These are phyloP conservation scores for Pelagia noctiluca DNA, from an alignment of 30 jellyfish, hydroid and myxozoan species.

Conservation along the genomic window DNA sequence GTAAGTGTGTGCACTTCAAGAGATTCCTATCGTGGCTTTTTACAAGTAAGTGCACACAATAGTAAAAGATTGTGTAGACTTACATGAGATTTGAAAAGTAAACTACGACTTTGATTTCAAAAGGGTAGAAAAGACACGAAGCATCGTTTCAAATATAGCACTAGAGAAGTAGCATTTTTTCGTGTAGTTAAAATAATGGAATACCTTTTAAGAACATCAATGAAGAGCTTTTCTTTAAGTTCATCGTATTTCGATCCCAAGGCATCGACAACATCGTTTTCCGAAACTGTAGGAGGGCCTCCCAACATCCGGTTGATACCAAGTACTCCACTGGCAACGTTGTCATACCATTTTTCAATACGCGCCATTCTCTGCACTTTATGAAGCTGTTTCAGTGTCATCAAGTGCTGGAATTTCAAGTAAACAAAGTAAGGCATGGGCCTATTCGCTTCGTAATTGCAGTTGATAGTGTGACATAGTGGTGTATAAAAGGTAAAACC, in stretches of 20 bases:
- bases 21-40: too few species aligned
- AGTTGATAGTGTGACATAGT: too few species aligned
- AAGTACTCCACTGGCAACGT: slow-evolving; percentile 78
- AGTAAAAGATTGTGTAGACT: too few species aligned
- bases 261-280: slow-evolving; percentile 84
- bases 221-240: slow-evolving; percentile 74
- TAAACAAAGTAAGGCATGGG: not conserved
- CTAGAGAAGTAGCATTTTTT: too few species aligned
- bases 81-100: too few species aligned
- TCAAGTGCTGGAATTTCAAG: slow-evolving; percentile 32
- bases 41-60: too few species aligned
- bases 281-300: slow-evolving; percentile 36
- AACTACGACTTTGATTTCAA: too few species aligned
- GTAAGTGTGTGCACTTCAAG: too few species aligned
- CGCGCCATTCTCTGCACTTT: slow-evolving; percentile 78
- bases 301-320: slow-evolving; percentile 60
- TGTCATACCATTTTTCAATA: slow-evolving; percentile 76
- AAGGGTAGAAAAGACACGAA: not conserved
- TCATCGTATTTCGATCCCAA: slow-evolving; percentile 84
- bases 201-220: slow-evolving; percentile 86
- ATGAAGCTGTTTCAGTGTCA: slow-evolving; percentile 71
- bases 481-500: too few species aligned
- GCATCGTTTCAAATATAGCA: too few species aligned
- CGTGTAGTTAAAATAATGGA: too few species aligned
- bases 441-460: too few species aligned